Percentiles rank a stretch among this genome's conserved stretches.
Evolutionary conservation across 2,113 vertebrate genomes (phyloP).

Genomic region (Azemiops feae): DNA sequence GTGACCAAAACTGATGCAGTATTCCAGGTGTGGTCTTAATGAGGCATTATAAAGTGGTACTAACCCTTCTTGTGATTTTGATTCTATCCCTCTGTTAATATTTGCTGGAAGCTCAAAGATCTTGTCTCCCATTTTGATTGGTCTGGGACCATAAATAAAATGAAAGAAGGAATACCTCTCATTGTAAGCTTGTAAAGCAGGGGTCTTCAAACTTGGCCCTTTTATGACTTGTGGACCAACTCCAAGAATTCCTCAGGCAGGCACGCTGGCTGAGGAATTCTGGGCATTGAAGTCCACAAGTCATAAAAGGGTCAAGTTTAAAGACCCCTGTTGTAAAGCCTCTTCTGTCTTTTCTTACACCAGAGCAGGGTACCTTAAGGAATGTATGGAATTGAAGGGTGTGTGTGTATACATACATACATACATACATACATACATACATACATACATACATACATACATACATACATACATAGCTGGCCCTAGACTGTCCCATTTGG

Average conservation of each 20-base stretch:
- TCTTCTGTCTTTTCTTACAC: neutral
- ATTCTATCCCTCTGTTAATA: neutral
- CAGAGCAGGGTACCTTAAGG: neutral
- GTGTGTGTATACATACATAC: too few relatives aligned
- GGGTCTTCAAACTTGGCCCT: too few relatives aligned
- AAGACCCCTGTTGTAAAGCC: too few relatives aligned
- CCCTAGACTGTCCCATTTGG: neutral
- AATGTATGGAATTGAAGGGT: neutral
- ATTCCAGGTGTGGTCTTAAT: neutral
- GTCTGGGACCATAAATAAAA: neutral
- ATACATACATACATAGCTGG: neutral
- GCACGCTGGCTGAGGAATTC: too few relatives aligned
- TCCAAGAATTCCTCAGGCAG: too few relatives aligned
- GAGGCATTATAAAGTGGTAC: neutral
- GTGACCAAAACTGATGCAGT: neutral
- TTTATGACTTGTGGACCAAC: too few relatives aligned
- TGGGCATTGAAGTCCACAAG: too few relatives aligned
- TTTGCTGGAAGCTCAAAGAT: neutral
- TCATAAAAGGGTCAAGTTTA: too few relatives aligned
- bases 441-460: too few relatives aligned
- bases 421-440: too few relatives aligned
- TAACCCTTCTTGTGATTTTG: neutral
- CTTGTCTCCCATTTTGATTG: neutral
- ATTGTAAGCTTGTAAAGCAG: neutral
- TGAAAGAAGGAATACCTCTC: neutral